Conservation (phyloP, 2,888 invertebrate genomes). For the Rhamphomyia laevipes region DNA sequence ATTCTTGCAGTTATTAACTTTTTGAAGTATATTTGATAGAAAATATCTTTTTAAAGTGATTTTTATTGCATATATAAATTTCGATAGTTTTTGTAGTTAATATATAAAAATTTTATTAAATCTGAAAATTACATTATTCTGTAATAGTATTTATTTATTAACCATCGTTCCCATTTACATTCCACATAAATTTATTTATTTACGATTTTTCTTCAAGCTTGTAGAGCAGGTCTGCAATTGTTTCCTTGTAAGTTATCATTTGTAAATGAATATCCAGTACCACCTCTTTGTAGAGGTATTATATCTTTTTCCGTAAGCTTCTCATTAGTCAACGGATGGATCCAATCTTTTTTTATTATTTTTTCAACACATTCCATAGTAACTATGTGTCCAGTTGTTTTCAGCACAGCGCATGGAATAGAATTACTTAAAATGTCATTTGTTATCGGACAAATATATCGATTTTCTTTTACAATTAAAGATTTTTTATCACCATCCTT, state of each 20-base stretch:
- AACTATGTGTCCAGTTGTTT: conserved; percentile 83
- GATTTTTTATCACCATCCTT: conserved; percentile 80
- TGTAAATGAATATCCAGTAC: conserved; percentile 85
- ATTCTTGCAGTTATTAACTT: too few relatives aligned
- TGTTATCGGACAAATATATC: conserved; percentile 97
- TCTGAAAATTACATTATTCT: too few relatives aligned
- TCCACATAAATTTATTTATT: too few relatives aligned
- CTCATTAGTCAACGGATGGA: conserved; percentile 82
- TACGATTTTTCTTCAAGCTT: conserved; percentile 60
- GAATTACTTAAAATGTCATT: conserved; percentile 92
- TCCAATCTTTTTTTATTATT: conserved; percentile 91
- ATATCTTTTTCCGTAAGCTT: conserved; percentile 83
- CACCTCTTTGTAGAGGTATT: conserved; percentile 85
- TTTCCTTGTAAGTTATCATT: conserved; percentile 75
- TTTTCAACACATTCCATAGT: conserved; percentile 95
- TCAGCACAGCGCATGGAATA: conserved; percentile 85
- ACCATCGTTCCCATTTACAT: too few relatives aligned
- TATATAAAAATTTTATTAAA: too few relatives aligned
- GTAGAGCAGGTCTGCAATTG: conserved; percentile 70
- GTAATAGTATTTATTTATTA: too few relatives aligned
- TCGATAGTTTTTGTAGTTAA: too few relatives aligned
- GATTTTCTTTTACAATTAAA: conserved; percentile 74
- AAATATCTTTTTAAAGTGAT: too few relatives aligned
- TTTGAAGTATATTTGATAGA: too few relatives aligned
- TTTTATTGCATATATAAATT: too few relatives aligned